A percentile compares a stretch with the other conserved stretches of the same genome.
Conservation (phyloP, 2,888 invertebrate genomes). For the Aphrophora alni region DNA sequence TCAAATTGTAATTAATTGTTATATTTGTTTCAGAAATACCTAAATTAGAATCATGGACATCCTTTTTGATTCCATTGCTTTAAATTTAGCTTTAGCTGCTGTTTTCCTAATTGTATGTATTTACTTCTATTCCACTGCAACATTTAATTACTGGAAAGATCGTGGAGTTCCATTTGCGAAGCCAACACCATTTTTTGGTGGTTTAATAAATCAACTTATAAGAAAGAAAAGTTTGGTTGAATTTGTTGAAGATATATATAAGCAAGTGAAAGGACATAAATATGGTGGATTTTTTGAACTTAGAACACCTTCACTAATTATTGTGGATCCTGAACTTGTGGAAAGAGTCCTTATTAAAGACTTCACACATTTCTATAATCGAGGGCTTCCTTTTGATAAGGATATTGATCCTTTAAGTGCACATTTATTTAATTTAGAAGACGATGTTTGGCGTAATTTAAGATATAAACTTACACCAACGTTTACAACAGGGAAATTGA, state of each 20-base stretch:
- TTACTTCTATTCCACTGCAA: constrained; percentile 55
- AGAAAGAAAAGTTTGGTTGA: constrained; percentile 1
- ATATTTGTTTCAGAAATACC: too few relatives aligned
- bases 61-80: too few relatives aligned
- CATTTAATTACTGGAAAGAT: constrained; percentile 57
- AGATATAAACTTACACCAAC: too few relatives aligned
- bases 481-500: constrained; percentile 57
- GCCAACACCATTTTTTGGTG: constrained; percentile 57
- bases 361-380: constrained; percentile 45
- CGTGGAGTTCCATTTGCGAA: constrained; percentile 55
- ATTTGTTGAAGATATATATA: constrained; percentile 21
- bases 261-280: constrained; percentile 10
- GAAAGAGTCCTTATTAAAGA: constrained; percentile 45
- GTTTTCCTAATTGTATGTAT: too few relatives aligned
- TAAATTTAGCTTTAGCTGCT: too few relatives aligned
- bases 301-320: constrained; percentile 24
- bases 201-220: constrained; percentile 52
- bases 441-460: constrained; percentile 56
- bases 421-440: constrained; percentile 47
- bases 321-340: constrained; percentile 27
- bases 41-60: too few relatives aligned
- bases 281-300: constrained; percentile 29
- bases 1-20: too few relatives aligned
- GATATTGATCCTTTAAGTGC: constrained; percentile 44
- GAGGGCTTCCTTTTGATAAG: constrained; percentile 37